Evolutionary conservation across 2,888 invertebrate species (phyloP).

Genomic region (Cephus rjabovi): DNA sequence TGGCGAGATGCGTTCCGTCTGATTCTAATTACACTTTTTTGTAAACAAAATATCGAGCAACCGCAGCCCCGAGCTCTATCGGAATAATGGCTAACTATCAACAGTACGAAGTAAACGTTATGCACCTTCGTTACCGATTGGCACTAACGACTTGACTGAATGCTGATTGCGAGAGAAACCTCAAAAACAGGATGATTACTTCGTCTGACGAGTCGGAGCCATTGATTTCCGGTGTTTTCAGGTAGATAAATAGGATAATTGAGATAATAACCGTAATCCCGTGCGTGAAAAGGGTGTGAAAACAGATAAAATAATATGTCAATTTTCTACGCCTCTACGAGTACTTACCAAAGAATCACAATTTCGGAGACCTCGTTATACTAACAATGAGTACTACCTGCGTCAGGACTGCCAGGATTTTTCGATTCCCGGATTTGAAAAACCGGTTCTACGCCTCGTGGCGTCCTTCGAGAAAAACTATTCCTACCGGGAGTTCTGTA

Average conservation of each 20-base stretch:
- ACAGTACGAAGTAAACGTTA: neutral
- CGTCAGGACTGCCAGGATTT: neutral
- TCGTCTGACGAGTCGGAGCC: neutral
- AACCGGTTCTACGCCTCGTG: neutral
- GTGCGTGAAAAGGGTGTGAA: neutral
- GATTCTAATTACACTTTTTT: neutral
- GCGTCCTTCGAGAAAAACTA: neutral
- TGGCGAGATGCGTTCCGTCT: neutral
- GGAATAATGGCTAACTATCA: neutral
- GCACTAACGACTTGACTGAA: neutral
- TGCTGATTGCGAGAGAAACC: neutral
- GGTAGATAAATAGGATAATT: slow-evolving; percentile 12
- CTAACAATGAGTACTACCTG: neutral
- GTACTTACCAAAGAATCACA: neutral
- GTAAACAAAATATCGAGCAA: neutral
- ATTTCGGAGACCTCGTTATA: neutral
- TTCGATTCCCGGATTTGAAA: neutral
- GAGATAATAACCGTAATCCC: neutral
- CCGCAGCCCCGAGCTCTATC: neutral
- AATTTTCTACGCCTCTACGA: neutral
- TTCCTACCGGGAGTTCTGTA: neutral
- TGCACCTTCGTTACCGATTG: neutral
- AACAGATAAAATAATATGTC: neutral
- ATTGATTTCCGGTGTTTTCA: slow-evolving; percentile 10
- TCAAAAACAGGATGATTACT: neutral